These are phyloP conservation scores for Heliothis subflexa DNA, from an alignment of 1,140 invertebrate species.

Conservation along the genomic window DNA sequence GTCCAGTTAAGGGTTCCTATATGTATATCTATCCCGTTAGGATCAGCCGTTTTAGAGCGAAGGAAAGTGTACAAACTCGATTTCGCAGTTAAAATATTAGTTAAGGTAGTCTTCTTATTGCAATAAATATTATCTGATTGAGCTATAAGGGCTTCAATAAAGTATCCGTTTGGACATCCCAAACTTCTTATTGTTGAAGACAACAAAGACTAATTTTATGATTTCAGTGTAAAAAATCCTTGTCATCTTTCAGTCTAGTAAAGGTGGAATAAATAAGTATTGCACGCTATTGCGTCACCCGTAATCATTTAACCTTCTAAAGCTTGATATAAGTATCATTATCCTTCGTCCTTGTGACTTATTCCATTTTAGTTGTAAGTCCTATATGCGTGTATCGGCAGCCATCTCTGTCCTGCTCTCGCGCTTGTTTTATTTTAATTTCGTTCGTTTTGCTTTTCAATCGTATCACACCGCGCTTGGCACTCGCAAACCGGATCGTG, in stretches of 20 bases:
- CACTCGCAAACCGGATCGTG: conserved; percentile 51
- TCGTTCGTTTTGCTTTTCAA: conserved; percentile 43
- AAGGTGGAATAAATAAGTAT: conserved; percentile 40
- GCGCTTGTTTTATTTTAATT: conserved; percentile 47
- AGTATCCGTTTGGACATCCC: too few relatives aligned
- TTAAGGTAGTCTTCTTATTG: too few relatives aligned
- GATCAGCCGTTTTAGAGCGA: too few relatives aligned
- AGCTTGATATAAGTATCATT: conserved; percentile 23
- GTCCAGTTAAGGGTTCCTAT: too few relatives aligned
- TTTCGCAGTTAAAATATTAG: too few relatives aligned
- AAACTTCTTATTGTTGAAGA: background rate
- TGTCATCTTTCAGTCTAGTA: conserved; percentile 19
- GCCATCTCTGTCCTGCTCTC: conserved; percentile 36
- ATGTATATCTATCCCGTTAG: too few relatives aligned
- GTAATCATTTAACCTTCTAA: conserved; percentile 33
- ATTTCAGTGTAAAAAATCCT: background rate
- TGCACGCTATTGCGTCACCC: conserved; percentile 48
- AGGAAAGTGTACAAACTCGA: too few relatives aligned
- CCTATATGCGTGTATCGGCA: conserved; percentile 23
- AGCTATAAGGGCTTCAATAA: too few relatives aligned
- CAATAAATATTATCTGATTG: too few relatives aligned
- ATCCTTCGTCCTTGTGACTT: conserved; percentile 42
- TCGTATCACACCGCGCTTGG: conserved; percentile 50
- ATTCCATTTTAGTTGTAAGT: background rate
- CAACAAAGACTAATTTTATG: background rate